These are phyloP conservation scores for Agriopis marginaria DNA, from an alignment of 2,888 invertebrate genomes.

Conservation along the genomic window DNA sequence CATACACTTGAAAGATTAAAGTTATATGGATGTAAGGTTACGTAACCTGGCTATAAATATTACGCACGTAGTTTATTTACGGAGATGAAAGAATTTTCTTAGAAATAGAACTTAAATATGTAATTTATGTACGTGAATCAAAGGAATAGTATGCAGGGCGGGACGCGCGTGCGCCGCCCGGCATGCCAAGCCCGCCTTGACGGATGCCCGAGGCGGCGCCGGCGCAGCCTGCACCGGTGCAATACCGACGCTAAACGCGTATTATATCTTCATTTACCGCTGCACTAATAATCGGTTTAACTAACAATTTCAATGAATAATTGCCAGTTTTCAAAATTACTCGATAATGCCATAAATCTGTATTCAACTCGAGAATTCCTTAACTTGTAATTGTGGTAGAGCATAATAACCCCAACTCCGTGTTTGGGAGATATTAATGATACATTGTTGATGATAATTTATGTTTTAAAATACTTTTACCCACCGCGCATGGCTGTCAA, in stretches of 20 bases:
- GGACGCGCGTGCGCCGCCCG: constrained; percentile 39
- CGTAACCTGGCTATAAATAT: background rate
- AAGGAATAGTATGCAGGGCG: constrained; percentile 45
- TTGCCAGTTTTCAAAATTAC: constrained; percentile 64
- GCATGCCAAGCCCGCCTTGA: constrained; percentile 34
- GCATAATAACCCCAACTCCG: constrained; percentile 39
- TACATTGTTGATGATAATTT: constrained; percentile 43
- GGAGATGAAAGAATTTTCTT: constrained; percentile 1
- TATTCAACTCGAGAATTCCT: constrained; percentile 51
- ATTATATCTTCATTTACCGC: constrained; percentile 68
- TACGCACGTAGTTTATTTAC: background rate
- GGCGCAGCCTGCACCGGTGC: constrained; percentile 50
- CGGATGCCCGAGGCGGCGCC: constrained; percentile 36
- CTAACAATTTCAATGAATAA: constrained; percentile 73
- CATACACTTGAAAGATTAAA: constrained; percentile 4
- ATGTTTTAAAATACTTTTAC: constrained; percentile 31
- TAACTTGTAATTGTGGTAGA: constrained; percentile 32
- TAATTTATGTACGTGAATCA: constrained; percentile 32
- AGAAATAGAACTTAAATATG: background rate
- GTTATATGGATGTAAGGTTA: background rate
- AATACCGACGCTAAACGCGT: constrained; percentile 58
- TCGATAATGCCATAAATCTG: constrained; percentile 60
- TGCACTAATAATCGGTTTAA: constrained; percentile 70
- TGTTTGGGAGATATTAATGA: constrained; percentile 42
- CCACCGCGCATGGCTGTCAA: constrained; percentile 4